Base-by-base conservation (phyloP, 2,113 vertebrate species). In the Piprites chloris region DNA sequence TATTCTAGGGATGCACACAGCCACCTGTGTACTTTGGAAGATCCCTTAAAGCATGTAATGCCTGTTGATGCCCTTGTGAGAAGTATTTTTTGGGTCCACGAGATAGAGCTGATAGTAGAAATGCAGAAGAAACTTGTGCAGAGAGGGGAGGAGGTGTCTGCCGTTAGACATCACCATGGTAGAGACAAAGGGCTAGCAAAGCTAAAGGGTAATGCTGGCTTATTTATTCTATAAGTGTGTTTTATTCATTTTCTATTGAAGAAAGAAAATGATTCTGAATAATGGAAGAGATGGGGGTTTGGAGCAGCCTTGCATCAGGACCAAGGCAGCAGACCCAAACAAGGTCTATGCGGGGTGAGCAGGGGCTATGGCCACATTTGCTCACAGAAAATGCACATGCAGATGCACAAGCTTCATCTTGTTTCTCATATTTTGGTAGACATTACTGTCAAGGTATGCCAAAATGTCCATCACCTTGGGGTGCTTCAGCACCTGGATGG, bases 311-410 rank as follows among this genome's bases (percentile, higher is more conserved):
- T 85, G 58, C 10, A 44, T 7, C 33, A 41, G 56, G 35, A 85
- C 53, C 33, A 52, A 56, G 37, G 47, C 24, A 58, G 23, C 20
- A 66, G 24, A 81, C 23, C 13, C 39, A n/a, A 65, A 47, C 12
- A 5, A 6, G 28, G 62, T 44, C 9, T 65, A 5, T 65, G 28
- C 21, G 69, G 35, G 32, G 13, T 74, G 23, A 59, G 27, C 23
- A 61, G 65, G 18, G 18, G 7, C 42, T 74, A 5, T 0, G 3
- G 10, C 39, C 20, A 8, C 2, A 1, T 56, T 68, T 42, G n/a
- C 23, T 82, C 22, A 37, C 26, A 27, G 42, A 56, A 44, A 73
- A 68, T 19, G 20, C 59, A 67, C 33, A n/a, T 82, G 47, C 14
- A 49, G 44, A 32, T 35, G 18, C 27, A 79, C 15, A 50, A 1